phyloP scores from a whole-genome alignment of 2,888 invertebrate species.

The Pristionchus arcanus region DNA sequence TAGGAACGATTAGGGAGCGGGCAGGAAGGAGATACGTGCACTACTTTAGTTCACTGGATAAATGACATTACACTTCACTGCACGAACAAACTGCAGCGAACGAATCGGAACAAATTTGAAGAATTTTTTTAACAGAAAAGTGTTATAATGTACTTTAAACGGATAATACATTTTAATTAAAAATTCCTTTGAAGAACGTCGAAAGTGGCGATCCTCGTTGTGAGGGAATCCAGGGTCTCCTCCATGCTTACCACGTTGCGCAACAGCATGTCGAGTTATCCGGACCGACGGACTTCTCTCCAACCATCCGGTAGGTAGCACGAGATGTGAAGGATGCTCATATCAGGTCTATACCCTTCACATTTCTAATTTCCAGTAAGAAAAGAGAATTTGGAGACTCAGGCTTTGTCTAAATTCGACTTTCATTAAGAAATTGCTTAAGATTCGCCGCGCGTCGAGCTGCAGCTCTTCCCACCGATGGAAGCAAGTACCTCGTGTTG shows the following conservation, averaged over 20 bases:
- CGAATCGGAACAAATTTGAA: no score
- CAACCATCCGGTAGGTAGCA: slow-evolving; percentile 82
- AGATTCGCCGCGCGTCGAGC: slow-evolving; percentile 70
- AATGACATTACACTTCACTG: background rate
- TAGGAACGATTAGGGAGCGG: background rate
- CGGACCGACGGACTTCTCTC: slow-evolving; percentile 84
- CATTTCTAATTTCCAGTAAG: background rate
- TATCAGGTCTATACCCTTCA: background rate
- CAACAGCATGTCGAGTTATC: slow-evolving; percentile 82
- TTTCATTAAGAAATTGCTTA: background rate
- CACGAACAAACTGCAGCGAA: no score
- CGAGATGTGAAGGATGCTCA: background rate
- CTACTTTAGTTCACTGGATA: background rate
- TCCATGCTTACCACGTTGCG: slow-evolving; percentile 82
- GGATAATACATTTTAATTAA: no score
- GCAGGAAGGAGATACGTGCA: background rate
- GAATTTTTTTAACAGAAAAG: no score
- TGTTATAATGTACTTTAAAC: background rate
- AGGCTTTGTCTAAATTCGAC: background rate
- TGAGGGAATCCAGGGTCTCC: slow-evolving; percentile 81
- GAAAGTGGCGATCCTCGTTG: slow-evolving; percentile 83
- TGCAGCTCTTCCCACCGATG: slow-evolving; percentile 67
- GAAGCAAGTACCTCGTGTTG: slow-evolving; percentile 82
- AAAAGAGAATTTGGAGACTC: no score
- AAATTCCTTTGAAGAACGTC: slow-evolving; percentile 81